Conservation (phyloP, 2,113 vertebrate genomes). For the Cepphus grylle region DNA sequence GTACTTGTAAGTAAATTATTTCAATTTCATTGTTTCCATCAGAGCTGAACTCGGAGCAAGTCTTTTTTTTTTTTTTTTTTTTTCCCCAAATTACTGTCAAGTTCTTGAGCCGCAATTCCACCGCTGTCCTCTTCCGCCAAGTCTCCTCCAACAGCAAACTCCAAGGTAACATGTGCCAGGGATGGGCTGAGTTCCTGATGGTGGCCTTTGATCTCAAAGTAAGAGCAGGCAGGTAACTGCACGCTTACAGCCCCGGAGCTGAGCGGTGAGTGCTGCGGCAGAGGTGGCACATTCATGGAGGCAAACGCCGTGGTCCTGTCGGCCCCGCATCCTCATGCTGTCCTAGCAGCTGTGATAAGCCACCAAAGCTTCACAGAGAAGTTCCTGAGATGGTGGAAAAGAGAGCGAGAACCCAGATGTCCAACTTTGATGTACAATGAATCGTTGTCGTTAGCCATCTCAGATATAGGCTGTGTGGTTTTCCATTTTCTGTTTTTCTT, state of each 20-base stretch:
- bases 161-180: neutral
- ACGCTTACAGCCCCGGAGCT: fast-evolving
- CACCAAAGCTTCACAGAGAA: neutral
- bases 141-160: neutral
- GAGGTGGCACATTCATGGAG: neutral
- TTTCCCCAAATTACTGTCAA: neutral
- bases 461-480: neutral
- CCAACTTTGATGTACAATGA: fast-evolving
- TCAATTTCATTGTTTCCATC: neutral
- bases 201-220: neutral
- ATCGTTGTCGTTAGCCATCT: neutral
- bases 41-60: neutral
- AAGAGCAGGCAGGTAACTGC: neutral
- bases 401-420: neutral
- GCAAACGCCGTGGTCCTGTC: neutral
- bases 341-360: neutral
- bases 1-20: neutral
- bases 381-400: neutral
- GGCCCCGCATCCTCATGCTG: neutral
- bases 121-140: neutral
- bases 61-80: neutral
- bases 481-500: conserved; percentile 5
- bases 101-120: neutral
- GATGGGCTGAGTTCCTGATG: neutral
- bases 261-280: neutral